A percentile compares a stretch with the other conserved stretches of the same genome.
phyloP scores from a whole-genome alignment of 2,797 vertebrate genomes.

The Myiothlypis coronata region DNA sequence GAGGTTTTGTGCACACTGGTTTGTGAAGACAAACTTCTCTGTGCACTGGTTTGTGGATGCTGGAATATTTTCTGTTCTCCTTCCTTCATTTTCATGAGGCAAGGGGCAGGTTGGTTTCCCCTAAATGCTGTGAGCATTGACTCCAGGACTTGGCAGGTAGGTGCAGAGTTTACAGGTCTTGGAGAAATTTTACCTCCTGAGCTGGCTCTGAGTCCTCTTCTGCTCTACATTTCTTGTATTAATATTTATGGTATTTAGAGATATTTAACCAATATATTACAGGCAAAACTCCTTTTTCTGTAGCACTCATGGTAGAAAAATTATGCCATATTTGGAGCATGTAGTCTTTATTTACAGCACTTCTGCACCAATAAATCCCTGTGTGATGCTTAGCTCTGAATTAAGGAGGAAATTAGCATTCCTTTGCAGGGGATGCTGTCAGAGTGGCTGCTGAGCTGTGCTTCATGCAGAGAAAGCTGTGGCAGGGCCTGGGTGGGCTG shows the following conservation, averaged over 20 bases:
- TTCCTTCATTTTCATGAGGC: background rate
- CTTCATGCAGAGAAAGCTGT: background rate
- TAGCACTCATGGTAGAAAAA: background rate
- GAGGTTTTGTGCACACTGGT: fast-evolving
- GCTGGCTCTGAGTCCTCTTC: background rate
- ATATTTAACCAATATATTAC: background rate
- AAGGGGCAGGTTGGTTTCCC: background rate
- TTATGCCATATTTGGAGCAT: background rate
- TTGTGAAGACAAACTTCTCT: background rate
- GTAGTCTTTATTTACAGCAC: background rate
- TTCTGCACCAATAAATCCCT: background rate
- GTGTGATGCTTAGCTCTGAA: conserved; percentile 10
- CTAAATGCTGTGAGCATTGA: background rate
- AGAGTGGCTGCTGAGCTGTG: background rate
- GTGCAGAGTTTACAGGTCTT: background rate
- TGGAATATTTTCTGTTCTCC: background rate
- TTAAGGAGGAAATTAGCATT: background rate
- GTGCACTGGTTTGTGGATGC: background rate
- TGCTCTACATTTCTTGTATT: background rate
- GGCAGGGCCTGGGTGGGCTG: background rate
- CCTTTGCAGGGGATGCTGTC: background rate
- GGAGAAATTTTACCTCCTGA: background rate
- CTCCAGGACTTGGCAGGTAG: background rate
- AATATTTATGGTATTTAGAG: background rate
- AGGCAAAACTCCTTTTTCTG: background rate